phyloP scores from a whole-genome alignment of 2,797 vertebrate genomes.

The Poeciliopsis turneri region DNA sequence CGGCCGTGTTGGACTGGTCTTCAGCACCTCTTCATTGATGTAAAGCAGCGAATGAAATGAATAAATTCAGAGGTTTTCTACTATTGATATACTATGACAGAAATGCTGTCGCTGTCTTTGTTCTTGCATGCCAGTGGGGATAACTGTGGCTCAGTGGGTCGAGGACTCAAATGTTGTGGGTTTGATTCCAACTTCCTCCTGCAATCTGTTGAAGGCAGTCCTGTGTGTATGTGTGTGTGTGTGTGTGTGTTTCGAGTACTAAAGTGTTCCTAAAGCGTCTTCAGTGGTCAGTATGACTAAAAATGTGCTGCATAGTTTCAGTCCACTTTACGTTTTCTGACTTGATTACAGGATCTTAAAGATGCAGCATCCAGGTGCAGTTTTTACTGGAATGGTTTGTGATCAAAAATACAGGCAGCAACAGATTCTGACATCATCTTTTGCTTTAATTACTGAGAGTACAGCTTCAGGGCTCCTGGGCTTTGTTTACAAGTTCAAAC shows the following conservation, averaged over 20 bases:
- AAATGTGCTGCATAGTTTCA: not conserved
- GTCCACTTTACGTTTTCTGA: constrained; percentile 30
- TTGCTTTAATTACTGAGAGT: constrained; percentile 58
- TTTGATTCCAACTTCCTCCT: not conserved
- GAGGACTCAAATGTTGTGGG: not conserved
- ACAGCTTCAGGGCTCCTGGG: constrained; percentile 33
- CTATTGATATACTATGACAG: not conserved
- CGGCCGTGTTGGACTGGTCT: no score
- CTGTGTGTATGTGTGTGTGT: no score
- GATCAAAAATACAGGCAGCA: constrained; percentile 7
- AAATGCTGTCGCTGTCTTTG: not conserved
- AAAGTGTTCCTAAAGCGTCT: not conserved
- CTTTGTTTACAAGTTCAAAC: constrained; percentile 47
- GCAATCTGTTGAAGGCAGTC: not conserved
- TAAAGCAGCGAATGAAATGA: constrained; percentile 16
- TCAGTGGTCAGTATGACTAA: not conserved
- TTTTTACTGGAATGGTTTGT: constrained; percentile 32
- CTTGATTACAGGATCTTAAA: constrained; percentile 51
- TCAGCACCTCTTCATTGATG: constrained; percentile 9
- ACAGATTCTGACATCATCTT: constrained; percentile 31
- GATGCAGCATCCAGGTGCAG: constrained; percentile 37
- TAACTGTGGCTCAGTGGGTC: not conserved
- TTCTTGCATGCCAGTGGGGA: not conserved
- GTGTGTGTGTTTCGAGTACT: not conserved
- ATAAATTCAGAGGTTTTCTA: constrained; percentile 14